Percentiles rank a stretch among this genome's conserved stretches.
phyloP scores from a whole-genome alignment of 2,797 vertebrate species.

The Oceanodroma leucorhoa region DNA sequence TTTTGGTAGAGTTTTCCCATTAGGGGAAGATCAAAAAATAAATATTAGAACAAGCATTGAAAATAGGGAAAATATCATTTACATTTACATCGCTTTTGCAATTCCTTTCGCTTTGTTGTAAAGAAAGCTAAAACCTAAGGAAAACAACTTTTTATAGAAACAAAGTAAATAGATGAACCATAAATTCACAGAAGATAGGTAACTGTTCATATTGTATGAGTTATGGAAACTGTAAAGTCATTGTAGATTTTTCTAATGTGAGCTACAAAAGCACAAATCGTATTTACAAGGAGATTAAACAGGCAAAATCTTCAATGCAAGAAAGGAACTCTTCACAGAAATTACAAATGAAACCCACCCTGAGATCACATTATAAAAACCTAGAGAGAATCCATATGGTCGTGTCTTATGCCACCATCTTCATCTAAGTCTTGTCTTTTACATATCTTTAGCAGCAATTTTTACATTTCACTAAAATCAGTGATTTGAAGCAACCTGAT shows the following conservation, averaged over 20 bases:
- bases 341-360: neutral
- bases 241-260: conserved; percentile 46
- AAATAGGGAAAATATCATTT: neutral
- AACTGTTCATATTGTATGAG: conserved; percentile 41
- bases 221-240: conserved; percentile 20
- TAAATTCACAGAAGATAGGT: conserved; percentile 42
- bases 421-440: neutral
- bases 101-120: neutral
- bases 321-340: neutral
- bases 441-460: conserved; percentile 1
- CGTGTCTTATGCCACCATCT: neutral
- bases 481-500: neutral
- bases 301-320: conserved; percentile 13
- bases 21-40: neutral
- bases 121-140: neutral
- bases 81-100: neutral
- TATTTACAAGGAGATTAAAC: conserved; percentile 52
- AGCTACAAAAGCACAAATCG: conserved; percentile 23
- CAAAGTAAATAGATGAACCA: conserved; percentile 46
- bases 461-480: neutral
- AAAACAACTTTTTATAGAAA: neutral
- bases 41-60: neutral
- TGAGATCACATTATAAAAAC: neutral
- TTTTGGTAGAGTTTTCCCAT: neutral
- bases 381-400: neutral